Conservation (phyloP, 1,140 invertebrate species). For the Camponotus vicinus region DNA sequence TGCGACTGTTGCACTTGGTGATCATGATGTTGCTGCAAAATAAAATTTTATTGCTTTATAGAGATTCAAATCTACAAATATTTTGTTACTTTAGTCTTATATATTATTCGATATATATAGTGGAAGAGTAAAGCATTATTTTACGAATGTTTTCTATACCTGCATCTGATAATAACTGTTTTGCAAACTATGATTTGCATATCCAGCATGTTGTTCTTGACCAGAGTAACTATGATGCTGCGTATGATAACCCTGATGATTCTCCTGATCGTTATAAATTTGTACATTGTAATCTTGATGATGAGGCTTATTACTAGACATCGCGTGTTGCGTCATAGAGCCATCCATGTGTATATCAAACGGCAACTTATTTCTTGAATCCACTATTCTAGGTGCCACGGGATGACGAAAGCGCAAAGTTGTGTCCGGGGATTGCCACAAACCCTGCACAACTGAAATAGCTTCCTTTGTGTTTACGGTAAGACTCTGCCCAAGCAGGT, state of each 20-base stretch:
- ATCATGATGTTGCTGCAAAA: constrained; percentile 75
- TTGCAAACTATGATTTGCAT: constrained; percentile 73
- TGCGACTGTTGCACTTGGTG: constrained; percentile 72
- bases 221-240: constrained; percentile 81
- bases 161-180: constrained; percentile 82
- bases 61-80: not conserved
- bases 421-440: constrained; percentile 83
- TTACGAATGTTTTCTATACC: constrained; percentile 63
- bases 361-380: constrained; percentile 76
- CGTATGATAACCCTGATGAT: constrained; percentile 79
- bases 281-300: constrained; percentile 78
- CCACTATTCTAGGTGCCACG: constrained; percentile 76
- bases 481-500: constrained; percentile 84
- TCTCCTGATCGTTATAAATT: constrained; percentile 81
- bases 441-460: constrained; percentile 81
- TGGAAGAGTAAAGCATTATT: not conserved
- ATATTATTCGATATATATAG: not conserved
- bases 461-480: constrained; percentile 89
- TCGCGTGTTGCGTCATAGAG: constrained; percentile 87
- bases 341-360: constrained; percentile 89
- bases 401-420: constrained; percentile 70
- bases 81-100: not conserved
- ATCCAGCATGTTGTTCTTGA: constrained; percentile 81
- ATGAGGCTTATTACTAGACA: constrained; percentile 79
- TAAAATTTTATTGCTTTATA: not conserved